Percentiles rank a stretch among this genome's conserved stretches.
Evolutionary conservation across 2,113 vertebrate species (phyloP).

Genomic region (Alethe castanea): DNA sequence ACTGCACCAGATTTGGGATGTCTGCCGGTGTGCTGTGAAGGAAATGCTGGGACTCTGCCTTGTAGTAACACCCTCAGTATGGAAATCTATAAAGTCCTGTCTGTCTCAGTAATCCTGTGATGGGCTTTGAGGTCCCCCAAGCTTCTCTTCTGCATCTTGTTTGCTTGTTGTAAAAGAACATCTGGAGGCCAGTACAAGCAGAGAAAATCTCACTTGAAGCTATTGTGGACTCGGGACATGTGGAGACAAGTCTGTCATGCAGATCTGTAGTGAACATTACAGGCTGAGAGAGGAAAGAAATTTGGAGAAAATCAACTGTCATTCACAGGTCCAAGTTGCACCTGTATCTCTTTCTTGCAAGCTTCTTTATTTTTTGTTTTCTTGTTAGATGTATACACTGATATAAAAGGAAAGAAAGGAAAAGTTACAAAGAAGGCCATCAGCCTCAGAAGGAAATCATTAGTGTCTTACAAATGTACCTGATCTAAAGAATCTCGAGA

Average conservation of each 20-base stretch:
- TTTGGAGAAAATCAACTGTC: neutral
- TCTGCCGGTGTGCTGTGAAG: neutral
- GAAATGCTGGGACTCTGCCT: neutral
- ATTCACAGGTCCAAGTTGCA: neutral
- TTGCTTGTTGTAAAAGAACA: neutral
- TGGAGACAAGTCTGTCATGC: neutral
- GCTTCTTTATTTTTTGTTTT: neutral
- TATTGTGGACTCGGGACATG: accelerated
- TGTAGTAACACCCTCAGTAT: neutral
- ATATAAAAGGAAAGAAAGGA: neutral
- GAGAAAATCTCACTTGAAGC: neutral
- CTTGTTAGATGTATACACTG: neutral
- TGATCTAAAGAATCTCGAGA: neutral
- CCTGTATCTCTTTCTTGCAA: neutral
- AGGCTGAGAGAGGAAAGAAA: neutral
- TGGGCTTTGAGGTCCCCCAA: neutral
- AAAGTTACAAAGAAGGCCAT: neutral
- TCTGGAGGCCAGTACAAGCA: neutral
- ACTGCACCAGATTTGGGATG: neutral
- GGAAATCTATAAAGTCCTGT: accelerated
- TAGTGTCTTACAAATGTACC: neutral
- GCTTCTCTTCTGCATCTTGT: neutral
- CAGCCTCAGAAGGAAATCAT: neutral
- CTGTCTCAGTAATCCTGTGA: neutral
- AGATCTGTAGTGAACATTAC: neutral